Percentiles rank a stretch among this genome's conserved stretches.
Evolutionary conservation across 2,113 vertebrate species (phyloP).

Genomic region (Megaceryle maxima): DNA sequence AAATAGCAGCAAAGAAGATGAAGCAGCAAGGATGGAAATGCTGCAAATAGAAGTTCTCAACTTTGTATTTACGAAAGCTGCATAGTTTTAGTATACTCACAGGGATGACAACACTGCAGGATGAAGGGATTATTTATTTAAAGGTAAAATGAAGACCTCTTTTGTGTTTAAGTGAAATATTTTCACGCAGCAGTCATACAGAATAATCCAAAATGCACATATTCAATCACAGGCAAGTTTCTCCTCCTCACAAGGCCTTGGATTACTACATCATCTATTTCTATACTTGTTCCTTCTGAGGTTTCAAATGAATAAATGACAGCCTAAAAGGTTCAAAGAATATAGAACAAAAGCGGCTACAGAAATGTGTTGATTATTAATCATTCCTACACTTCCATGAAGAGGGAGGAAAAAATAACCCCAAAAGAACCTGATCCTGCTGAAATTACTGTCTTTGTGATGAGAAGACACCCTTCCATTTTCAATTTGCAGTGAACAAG

Average conservation of each 20-base stretch:
- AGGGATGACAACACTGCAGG: background rate
- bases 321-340: conserved; percentile 43
- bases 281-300: background rate
- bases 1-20: background rate
- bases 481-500: background rate
- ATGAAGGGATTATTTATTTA: background rate
- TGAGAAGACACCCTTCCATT: background rate
- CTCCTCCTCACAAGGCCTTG: background rate
- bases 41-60: background rate
- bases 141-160: background rate
- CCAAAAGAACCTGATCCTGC: background rate
- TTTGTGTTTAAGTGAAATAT: background rate
- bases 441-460: background rate
- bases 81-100: background rate
- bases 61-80: background rate
- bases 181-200: background rate
- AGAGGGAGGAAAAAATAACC: background rate
- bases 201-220: background rate
- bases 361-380: conserved; percentile 54
- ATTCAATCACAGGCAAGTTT: background rate
- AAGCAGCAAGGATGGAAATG: background rate
- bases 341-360: conserved; percentile 24
- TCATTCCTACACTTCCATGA: conserved; percentile 11
- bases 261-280: conserved; percentile 26
- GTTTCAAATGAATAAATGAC: conserved; percentile 34